Evolutionary conservation across 1,140 invertebrate genomes (phyloP).

Genomic region (Chironomus tepperi): DNA sequence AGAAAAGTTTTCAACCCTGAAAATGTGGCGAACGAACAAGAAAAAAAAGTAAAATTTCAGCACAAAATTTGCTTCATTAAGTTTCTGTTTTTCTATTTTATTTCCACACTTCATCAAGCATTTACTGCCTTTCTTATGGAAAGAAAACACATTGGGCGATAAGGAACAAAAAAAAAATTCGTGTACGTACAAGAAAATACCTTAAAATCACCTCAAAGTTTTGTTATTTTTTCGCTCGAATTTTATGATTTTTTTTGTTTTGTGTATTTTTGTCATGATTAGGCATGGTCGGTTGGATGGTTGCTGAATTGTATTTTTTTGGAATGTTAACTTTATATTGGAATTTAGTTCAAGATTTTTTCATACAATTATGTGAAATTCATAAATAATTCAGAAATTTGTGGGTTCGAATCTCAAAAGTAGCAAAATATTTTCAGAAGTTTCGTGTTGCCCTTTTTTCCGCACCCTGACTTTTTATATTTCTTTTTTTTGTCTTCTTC

Average conservation of each 20-base stretch:
- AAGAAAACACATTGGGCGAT: neutral
- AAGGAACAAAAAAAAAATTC: neutral
- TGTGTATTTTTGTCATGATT: no score
- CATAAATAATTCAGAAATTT: no score
- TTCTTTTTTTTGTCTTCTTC: neutral
- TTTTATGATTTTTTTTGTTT: no score
- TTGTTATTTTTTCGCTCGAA: neutral
- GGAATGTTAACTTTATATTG: no score
- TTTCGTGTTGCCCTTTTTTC: no score
- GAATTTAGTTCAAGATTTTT: no score
- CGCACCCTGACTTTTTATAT: neutral
- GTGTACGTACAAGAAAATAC: conserved; percentile 1
- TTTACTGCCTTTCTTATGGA: conserved; percentile 11
- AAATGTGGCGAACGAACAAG: neutral
- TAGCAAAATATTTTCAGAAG: no score
- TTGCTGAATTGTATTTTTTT: no score
- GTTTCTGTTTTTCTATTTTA: conserved; percentile 20
- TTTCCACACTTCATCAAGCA: conserved; percentile 23
- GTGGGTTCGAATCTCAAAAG: no score
- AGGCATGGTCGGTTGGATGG: no score
- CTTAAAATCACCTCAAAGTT: conserved; percentile 21
- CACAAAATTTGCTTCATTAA: conserved; percentile 23
- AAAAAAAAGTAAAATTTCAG: conserved; percentile 16
- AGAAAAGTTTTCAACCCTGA: conserved; percentile 10
- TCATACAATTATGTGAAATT: no score